Percentiles rank a stretch among this genome's conserved stretches.
phyloP scores from a whole-genome alignment of 2,113 vertebrate species.

The Phaethornis superciliosus region DNA sequence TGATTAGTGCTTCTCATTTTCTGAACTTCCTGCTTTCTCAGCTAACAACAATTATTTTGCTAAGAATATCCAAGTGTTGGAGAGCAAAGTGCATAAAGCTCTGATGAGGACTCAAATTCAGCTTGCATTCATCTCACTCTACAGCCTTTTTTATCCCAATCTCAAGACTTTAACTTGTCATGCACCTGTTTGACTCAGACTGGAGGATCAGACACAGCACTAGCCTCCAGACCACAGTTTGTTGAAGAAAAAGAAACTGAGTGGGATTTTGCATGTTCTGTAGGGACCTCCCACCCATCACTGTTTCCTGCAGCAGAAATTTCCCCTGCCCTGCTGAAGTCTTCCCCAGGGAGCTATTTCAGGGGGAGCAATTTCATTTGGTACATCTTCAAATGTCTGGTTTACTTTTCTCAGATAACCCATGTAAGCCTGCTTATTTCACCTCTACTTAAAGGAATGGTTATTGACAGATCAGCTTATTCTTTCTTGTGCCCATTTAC shows the following conservation, averaged over 20 bases:
- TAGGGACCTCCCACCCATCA: background rate
- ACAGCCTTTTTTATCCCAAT: background rate
- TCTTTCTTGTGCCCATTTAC: background rate
- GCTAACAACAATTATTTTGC: background rate
- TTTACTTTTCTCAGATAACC: background rate
- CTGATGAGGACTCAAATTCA: background rate
- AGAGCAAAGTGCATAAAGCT: background rate
- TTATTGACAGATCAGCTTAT: background rate
- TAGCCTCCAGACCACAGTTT: background rate
- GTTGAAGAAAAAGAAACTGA: background rate
- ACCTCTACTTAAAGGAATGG: background rate
- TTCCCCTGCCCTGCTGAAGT: background rate
- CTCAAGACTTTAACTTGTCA: background rate
- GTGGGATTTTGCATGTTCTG: background rate
- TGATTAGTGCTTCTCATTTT: conserved; percentile 35
- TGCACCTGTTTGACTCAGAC: background rate
- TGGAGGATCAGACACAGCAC: background rate
- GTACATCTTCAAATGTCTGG: background rate
- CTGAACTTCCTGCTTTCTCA: conserved; percentile 43
- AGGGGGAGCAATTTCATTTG: background rate
- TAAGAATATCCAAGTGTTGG: conserved; percentile 19
- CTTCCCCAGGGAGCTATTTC: background rate
- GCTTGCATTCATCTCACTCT: background rate
- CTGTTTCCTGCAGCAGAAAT: background rate
- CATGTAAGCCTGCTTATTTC: background rate